These are phyloP conservation scores for Thaumetopoea pityocampa DNA, from an alignment of 1,140 invertebrate species.

Conservation along the genomic window DNA sequence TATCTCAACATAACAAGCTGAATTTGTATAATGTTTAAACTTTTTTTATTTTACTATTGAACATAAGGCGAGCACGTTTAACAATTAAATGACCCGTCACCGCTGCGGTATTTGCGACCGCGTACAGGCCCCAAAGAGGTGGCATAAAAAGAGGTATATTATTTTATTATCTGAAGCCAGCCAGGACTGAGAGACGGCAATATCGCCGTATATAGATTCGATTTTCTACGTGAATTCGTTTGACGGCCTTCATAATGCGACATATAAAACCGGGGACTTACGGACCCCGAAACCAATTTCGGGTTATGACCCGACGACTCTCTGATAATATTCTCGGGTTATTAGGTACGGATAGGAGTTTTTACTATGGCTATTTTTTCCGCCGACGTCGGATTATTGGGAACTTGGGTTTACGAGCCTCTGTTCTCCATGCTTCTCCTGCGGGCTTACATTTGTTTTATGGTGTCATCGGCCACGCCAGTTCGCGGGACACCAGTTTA, in stretches of 20 bases:
- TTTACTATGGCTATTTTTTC: conserved; percentile 57
- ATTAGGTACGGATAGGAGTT: conserved; percentile 72
- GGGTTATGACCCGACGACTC: conserved; percentile 73
- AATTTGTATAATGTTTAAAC: too few species aligned
- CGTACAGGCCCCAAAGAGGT: conserved; percentile 22
- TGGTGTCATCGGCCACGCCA: conserved; percentile 30
- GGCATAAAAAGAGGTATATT: conserved; percentile 60
- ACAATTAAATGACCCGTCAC: too few species aligned
- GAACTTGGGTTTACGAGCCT: conserved; percentile 57
- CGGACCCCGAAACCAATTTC: conserved; percentile 75
- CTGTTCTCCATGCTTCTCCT: conserved; percentile 31
- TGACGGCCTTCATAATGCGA: conserved; percentile 75
- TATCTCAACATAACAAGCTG: too few species aligned
- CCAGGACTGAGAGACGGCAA: conserved; percentile 59
- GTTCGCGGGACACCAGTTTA: conserved; percentile 19
- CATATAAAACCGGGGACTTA: conserved; percentile 76
- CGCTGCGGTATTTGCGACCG: too few species aligned
- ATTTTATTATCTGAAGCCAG: conserved; percentile 66
- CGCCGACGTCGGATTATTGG: conserved; percentile 67
- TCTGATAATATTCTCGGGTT: conserved; percentile 68
- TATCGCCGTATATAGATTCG: conserved; percentile 75
- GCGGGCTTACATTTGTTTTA: conserved; percentile 56
- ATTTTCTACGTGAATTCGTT: conserved; percentile 76
- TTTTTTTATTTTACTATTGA: too few species aligned
- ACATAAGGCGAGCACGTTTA: too few species aligned